phyloP scores from a whole-genome alignment of 1,140 invertebrate species.

The Meloidogyne floridensis region DNA sequence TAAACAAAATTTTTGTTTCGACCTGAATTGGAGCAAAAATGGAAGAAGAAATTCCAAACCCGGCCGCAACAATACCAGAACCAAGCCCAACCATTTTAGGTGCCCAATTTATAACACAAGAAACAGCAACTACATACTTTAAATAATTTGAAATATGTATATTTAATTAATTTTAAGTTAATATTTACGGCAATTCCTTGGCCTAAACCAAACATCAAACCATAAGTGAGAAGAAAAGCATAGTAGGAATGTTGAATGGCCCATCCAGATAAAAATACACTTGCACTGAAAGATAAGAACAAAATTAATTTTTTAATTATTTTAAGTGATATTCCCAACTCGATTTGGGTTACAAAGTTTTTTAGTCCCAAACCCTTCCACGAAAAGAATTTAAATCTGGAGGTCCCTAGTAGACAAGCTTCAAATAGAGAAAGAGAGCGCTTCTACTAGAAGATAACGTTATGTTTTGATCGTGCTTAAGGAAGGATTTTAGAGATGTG shows the following conservation, averaged over 20 bases:
- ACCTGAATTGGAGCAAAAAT: constrained; percentile 65
- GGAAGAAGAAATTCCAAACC: constrained; percentile 61
- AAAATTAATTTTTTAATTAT: no score
- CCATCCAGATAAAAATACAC: constrained; percentile 57
- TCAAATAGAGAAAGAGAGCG: no score
- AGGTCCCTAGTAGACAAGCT: no score
- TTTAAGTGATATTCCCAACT: no score
- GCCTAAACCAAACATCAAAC: constrained; percentile 63
- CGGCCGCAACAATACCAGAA: constrained; percentile 63
- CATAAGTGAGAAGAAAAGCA: constrained; percentile 61
- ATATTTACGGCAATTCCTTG: constrained; percentile 62
- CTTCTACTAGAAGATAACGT: no score
- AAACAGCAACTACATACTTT: constrained; percentile 55
- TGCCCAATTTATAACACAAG: constrained; percentile 64
- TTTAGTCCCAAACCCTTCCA: no score
- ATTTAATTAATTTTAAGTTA: background rate
- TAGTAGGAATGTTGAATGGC: constrained; percentile 58
- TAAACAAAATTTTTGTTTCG: background rate
- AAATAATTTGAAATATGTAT: background rate
- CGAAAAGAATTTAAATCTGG: no score
- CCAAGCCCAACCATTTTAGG: constrained; percentile 58
- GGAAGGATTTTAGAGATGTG: no score
- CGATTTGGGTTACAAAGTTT: no score
- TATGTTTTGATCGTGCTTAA: no score
- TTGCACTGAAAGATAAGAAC: constrained; percentile 47